Base-by-base conservation (phyloP, 2,113 vertebrate species). In the Pelodiscus sinensis region DNA sequence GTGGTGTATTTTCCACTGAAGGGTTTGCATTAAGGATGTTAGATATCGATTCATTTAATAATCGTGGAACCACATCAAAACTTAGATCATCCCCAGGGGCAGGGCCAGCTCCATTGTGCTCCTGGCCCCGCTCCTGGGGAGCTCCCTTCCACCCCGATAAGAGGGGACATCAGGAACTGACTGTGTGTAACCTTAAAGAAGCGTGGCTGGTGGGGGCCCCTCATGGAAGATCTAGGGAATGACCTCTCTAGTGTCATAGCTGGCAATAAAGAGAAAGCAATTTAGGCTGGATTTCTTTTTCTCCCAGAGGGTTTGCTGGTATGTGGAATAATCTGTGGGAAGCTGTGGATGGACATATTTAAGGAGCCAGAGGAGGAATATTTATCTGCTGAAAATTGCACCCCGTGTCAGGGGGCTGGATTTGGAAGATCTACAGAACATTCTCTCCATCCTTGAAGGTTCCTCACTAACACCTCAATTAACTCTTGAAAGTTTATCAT, bases 341-440 rank as follows among this genome's bases (percentile, higher is more conserved):
- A 83, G 90, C 87, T 51, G 6, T 0, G 0, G 86, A 62, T 0
- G 4, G 44, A 82, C 31, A 79, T 27, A 10, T 25, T 50, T 50
- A 50, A 77, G 24, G 38, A 68, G 84, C 58, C 56, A 71, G 44
- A 21, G n/a, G 71, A 31, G 13, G 82, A 77, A 79, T 31, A 1
- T 1, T 29, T 71, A 81, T 4, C 85, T 52, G 6, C 62, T 0
- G 0, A 3, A 89, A 68, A 38, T 24, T 75, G 79, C 88, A 81
- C 84, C 65, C 81, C 14, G 27, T 89, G 79, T 21, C 44, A 55
- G 71, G 79, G 82, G 80, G 44, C 24, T 16, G 35, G 27, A 52
- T 0, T 60, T 0, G 10, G 86, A 62, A 38, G 71, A 81, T n/a
- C 81, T 60, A 71, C 9, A 21, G 65, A 21, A 71, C 18, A 35